These are phyloP conservation scores for Lepus oiostolus DNA, from an alignment of 2,797 vertebrate genomes.

Conservation along the genomic window DNA sequence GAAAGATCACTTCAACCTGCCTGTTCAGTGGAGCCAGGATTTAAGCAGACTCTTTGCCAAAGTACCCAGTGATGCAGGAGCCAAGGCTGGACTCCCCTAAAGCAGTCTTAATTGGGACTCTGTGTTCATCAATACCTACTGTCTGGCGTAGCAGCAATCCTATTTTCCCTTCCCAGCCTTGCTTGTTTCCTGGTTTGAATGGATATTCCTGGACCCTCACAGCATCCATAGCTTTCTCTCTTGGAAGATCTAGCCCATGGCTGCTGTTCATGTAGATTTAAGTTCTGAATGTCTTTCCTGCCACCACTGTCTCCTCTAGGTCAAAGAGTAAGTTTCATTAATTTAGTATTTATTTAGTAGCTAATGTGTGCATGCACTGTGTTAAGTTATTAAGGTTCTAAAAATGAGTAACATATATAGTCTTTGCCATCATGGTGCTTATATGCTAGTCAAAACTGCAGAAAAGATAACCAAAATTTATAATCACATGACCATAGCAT, in stretches of 20 bases:
- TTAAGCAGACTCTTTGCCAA: not conserved
- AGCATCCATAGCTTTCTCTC: not conserved
- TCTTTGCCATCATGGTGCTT: not conserved
- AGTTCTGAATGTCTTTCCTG: not conserved
- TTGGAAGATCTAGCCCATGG: not conserved
- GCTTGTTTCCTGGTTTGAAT: not conserved
- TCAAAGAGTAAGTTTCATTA: not conserved
- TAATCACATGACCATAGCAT: not conserved
- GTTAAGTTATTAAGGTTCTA: not conserved
- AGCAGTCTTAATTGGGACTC: not conserved
- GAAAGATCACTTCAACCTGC: not conserved
- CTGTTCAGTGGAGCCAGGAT: not conserved
- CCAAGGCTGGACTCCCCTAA: not conserved
- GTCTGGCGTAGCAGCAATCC: too few species aligned
- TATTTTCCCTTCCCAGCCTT: not conserved
- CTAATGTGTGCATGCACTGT: not conserved
- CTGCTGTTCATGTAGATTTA: not conserved
- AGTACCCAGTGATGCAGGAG: not conserved
- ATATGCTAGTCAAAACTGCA: conserved; percentile 26
- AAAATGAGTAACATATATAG: not conserved
- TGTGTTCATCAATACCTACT: not conserved
- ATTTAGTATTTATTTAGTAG: not conserved
- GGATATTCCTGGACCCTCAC: not conserved
- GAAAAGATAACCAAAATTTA: not conserved
- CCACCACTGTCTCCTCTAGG: not conserved